A percentile compares a stretch with the other conserved stretches of the same genome.
phyloP scores from a whole-genome alignment of 2,113 vertebrate genomes.

The Cettia cetti region DNA sequence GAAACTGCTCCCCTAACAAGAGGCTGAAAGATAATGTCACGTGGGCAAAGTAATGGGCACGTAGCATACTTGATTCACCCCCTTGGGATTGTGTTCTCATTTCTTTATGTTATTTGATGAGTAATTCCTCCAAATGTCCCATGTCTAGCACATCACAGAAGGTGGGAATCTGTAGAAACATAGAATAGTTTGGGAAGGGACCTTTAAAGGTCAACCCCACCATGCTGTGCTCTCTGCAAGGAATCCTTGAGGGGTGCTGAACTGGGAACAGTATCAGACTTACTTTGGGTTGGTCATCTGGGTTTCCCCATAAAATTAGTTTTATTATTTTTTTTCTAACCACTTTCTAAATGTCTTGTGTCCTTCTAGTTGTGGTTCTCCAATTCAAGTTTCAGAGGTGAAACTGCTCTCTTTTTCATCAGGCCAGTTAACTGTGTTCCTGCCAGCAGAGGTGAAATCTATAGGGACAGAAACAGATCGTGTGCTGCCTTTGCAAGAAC shows the following conservation, averaged over 20 bases:
- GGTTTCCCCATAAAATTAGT: background rate
- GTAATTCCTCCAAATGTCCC: background rate
- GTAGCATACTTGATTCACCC: background rate
- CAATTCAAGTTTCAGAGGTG: conserved; percentile 72
- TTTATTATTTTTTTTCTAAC: background rate
- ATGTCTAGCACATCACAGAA: background rate
- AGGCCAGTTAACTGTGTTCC: conserved; percentile 78
- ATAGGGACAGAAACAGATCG: conserved; percentile 82
- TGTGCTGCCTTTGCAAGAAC: conserved; percentile 89
- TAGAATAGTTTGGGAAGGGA: background rate
- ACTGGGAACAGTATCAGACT: background rate
- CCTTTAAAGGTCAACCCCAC: background rate
- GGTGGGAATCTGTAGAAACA: background rate
- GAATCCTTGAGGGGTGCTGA: background rate
- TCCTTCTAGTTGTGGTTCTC: conserved; percentile 85
- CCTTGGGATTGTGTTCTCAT: background rate
- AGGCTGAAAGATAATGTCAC: background rate
- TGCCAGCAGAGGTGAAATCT: conserved; percentile 90
- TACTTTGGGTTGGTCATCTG: background rate
- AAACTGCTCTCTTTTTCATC: conserved; percentile 79
- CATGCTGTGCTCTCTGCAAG: background rate
- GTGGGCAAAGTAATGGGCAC: background rate
- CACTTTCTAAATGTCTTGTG: conserved; percentile 13
- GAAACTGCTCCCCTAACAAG: background rate
- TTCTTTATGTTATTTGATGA: background rate